Conservation (phyloP, 2,113 vertebrate genomes). For the Ictalurus punctatus region DNA sequence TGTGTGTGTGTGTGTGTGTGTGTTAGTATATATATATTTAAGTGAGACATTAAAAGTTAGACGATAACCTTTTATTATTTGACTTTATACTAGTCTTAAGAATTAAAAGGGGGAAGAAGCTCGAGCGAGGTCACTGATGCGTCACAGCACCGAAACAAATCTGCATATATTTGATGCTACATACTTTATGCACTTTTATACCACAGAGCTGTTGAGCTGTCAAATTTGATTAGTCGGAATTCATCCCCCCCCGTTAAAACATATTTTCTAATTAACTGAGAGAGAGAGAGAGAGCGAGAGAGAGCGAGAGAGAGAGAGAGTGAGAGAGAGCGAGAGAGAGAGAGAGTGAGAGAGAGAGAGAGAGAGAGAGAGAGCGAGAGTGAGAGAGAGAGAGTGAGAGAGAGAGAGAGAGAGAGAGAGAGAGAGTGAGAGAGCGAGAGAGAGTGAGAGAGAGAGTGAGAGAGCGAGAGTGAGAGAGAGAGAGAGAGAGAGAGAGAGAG, state of each 20-base stretch:
- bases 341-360: not conserved
- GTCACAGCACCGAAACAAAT: not conserved
- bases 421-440: too few relatives aligned
- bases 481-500: too few relatives aligned
- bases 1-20: too few relatives aligned
- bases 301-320: too few relatives aligned
- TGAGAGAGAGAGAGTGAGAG: not conserved
- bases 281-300: too few relatives aligned
- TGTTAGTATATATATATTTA: not conserved
- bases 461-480: too few relatives aligned
- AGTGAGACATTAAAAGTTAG: not conserved
- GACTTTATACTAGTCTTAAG: not conserved
- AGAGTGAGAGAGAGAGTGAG: too few relatives aligned
- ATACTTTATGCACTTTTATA: not conserved
- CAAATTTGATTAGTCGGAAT: not conserved
- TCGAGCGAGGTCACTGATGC: not conserved
- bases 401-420: too few relatives aligned
- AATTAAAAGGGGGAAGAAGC: not conserved
- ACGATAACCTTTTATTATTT: not conserved
- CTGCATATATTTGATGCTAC: not conserved
- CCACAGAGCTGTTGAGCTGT: not conserved
- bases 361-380: too few relatives aligned
- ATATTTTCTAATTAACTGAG: too few relatives aligned
- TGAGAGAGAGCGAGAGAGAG: too few relatives aligned
- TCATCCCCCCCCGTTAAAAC: too few relatives aligned